These are phyloP conservation scores for Hyperoplus lanceolatus DNA, from an alignment of 2,797 vertebrate species.

Conservation along the genomic window DNA sequence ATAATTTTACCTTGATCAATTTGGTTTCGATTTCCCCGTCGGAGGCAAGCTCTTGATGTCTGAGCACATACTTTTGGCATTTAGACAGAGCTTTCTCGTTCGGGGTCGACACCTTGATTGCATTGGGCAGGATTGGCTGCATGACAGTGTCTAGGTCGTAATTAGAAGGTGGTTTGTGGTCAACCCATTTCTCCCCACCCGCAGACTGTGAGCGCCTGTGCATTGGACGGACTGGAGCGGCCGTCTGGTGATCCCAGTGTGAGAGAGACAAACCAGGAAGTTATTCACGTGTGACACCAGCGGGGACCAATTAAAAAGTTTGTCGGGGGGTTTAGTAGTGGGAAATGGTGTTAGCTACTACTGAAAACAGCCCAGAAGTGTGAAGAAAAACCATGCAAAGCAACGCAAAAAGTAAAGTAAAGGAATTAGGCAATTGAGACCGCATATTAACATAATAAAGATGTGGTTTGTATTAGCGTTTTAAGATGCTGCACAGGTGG, in stretches of 20 bases:
- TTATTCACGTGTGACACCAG: constrained; percentile 62
- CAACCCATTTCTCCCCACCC: constrained; percentile 95
- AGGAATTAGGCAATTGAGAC: neutral
- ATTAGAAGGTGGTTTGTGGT: constrained; percentile 92
- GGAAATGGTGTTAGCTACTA: constrained; percentile 9
- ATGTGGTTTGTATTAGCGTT: neutral
- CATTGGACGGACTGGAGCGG: constrained; percentile 81
- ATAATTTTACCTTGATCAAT: constrained; percentile 92
- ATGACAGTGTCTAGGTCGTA: constrained; percentile 94
- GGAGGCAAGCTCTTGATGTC: constrained; percentile 97
- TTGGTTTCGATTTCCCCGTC: constrained; percentile 97
- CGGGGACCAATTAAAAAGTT: neutral
- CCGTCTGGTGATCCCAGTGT: constrained; percentile 86
- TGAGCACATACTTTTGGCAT: constrained; percentile 96
- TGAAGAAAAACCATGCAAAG: constrained; percentile 47
- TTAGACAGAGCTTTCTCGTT: constrained; percentile 95
- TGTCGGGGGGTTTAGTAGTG: constrained; percentile 23
- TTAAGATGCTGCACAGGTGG: neutral
- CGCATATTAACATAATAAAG: constrained; percentile 6
- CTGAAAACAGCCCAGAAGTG: constrained; percentile 18
- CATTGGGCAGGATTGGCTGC: constrained; percentile 93
- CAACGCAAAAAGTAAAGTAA: neutral
- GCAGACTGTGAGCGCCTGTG: constrained; percentile 94
- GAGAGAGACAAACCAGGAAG: constrained; percentile 68
- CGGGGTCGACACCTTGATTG: constrained; percentile 93